A percentile compares a stretch with the other conserved stretches of the same genome.
phyloP scores from a whole-genome alignment of 1,140 invertebrate species.

The Drosophila lowei region DNA sequence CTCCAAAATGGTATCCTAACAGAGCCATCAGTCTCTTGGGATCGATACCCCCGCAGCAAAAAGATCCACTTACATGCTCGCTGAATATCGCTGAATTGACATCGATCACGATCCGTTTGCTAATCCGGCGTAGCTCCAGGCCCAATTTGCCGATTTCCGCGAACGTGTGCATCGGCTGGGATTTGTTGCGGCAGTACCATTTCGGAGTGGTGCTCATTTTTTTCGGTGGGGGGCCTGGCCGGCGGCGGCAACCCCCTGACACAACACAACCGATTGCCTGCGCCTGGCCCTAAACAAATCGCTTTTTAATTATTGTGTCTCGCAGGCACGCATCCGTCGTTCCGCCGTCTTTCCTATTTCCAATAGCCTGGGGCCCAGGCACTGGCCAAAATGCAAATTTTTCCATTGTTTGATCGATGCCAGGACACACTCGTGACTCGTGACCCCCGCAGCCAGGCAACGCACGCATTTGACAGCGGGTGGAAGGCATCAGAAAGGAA shows the following conservation, averaged over 20 bases:
- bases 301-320: slow-evolving; percentile 81
- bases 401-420: slow-evolving; percentile 68
- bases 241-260: slow-evolving; percentile 15
- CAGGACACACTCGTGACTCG: slow-evolving; percentile 14
- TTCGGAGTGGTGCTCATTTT: slow-evolving; percentile 79
- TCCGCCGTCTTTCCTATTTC: slow-evolving; percentile 42
- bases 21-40: too few species aligned
- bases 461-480: slow-evolving; percentile 57
- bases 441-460: slow-evolving; percentile 63
- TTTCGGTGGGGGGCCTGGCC: slow-evolving; percentile 31
- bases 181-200: slow-evolving; percentile 83
- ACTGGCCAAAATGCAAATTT: slow-evolving; percentile 64
- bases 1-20: slow-evolving; percentile 74
- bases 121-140: slow-evolving; percentile 72
- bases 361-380: slow-evolving; percentile 27
- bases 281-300: slow-evolving; percentile 62
- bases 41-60: not conserved
- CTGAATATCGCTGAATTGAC: slow-evolving; percentile 76
- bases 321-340: slow-evolving; percentile 68
- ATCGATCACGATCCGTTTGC: slow-evolving; percentile 77
- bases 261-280: slow-evolving; percentile 48
- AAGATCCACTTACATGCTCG: slow-evolving; percentile 66
- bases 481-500: slow-evolving; percentile 6
- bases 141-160: slow-evolving; percentile 77
- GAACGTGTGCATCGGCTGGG: slow-evolving; percentile 81